Percentiles rank a stretch among this genome's conserved stretches.
phyloP scores from a whole-genome alignment of 92 coral and sea anemone genomes.

The Ricordea florida region DNA sequence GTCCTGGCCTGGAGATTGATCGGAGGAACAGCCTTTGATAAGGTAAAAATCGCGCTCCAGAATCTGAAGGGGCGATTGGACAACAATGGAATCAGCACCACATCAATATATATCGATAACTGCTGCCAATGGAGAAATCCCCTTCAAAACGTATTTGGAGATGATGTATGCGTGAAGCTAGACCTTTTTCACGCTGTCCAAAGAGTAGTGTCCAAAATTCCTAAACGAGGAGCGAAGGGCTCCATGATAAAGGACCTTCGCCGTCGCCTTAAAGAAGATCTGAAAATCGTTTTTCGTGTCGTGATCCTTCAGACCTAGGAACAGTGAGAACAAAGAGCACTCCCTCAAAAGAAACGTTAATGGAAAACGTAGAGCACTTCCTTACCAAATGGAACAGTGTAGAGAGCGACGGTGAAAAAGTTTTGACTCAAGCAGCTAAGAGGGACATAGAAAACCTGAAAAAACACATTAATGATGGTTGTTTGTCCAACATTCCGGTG shows the following conservation, averaged over 20 bases:
- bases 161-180: slow-evolving; percentile 2
- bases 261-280: neutral
- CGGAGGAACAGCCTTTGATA: slow-evolving; percentile 26
- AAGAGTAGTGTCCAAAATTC: slow-evolving; percentile 5
- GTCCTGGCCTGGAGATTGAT: slow-evolving; percentile 55
- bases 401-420: neutral
- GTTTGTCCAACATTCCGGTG: slow-evolving; percentile 35
- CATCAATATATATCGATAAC: slow-evolving; percentile 38
- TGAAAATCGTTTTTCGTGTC: neutral
- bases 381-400: slow-evolving; percentile 19
- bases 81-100: neutral
- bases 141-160: slow-evolving; percentile 27
- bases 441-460: slow-evolving; percentile 27
- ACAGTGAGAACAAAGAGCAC: slow-evolving; percentile 8
- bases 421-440: slow-evolving; percentile 20
- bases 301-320: slow-evolving; percentile 20
- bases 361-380: slow-evolving; percentile 22
- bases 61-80: slow-evolving; percentile 12
- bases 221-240: neutral
- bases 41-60: slow-evolving; percentile 9
- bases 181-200: slow-evolving; percentile 49
- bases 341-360: slow-evolving; percentile 21
- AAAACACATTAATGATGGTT: slow-evolving; percentile 8
- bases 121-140: slow-evolving; percentile 39
- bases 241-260: neutral